phyloP scores from a whole-genome alignment of 2,888 invertebrate genomes.

The Xanthorhoe spadicearia region DNA sequence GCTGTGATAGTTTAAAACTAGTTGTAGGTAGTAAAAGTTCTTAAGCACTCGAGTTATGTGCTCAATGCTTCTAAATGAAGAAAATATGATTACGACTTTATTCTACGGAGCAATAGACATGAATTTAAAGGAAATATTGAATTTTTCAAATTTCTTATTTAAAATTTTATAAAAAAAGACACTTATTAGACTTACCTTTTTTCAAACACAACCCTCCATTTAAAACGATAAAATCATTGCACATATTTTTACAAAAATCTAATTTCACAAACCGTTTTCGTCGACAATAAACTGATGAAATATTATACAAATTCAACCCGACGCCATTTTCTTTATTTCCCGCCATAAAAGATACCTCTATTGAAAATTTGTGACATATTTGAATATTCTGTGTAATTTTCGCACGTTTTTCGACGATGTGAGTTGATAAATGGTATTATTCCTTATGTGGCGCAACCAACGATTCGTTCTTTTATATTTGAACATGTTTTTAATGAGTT shows the following conservation, averaged over 20 bases:
- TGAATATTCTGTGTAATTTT: constrained; percentile 41
- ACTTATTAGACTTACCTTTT: background rate
- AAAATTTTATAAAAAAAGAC: too few relatives aligned
- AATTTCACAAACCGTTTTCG: constrained; percentile 37
- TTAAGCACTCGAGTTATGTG: too few relatives aligned
- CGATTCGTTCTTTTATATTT: constrained; percentile 23
- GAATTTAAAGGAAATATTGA: too few relatives aligned
- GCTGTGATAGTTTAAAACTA: background rate
- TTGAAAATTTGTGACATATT: constrained; percentile 48
- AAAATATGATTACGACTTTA: too few relatives aligned
- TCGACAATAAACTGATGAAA: constrained; percentile 44
- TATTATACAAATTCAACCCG: constrained; percentile 41
- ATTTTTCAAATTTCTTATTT: too few relatives aligned
- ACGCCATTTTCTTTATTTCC: constrained; percentile 47
- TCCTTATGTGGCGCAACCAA: constrained; percentile 19
- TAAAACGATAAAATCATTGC: constrained; percentile 15
- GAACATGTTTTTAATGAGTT: constrained; percentile 29
- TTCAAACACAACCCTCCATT: constrained; percentile 11
- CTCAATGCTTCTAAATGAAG: too few relatives aligned
- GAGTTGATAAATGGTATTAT: constrained; percentile 31
- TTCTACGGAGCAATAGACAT: too few relatives aligned
- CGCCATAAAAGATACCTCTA: constrained; percentile 46
- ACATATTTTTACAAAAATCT: constrained; percentile 30
- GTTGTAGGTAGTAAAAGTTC: too few relatives aligned
- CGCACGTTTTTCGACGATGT: constrained; percentile 24